Conservation (phyloP, 2,113 vertebrate genomes). For the Athene cunicularia region DNA sequence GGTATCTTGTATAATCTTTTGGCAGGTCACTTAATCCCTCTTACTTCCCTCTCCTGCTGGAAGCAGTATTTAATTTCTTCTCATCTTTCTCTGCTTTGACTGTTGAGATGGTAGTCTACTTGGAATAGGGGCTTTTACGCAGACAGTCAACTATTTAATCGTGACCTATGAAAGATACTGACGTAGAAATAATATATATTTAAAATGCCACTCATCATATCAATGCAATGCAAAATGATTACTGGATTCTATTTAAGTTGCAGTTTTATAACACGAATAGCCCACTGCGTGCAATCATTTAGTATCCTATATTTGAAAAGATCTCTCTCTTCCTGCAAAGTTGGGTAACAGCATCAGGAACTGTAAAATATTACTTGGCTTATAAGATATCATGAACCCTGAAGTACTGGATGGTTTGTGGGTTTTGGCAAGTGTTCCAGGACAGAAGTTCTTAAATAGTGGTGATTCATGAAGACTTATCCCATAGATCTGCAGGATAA, state of each 20-base stretch:
- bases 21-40: neutral
- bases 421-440: neutral
- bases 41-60: neutral
- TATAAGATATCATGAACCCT: neutral
- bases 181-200: neutral
- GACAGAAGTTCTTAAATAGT: neutral
- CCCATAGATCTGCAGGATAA: neutral
- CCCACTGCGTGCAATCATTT: neutral
- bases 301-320: neutral
- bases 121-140: neutral
- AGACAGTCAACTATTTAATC: neutral
- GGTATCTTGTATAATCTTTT: neutral
- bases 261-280: neutral
- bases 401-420: neutral
- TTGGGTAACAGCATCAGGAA: neutral
- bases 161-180: neutral
- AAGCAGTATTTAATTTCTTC: neutral
- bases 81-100: neutral
- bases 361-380: neutral
- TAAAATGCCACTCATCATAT: neutral
- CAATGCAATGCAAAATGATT: neutral
- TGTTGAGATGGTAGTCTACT: neutral
- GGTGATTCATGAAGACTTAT: neutral
- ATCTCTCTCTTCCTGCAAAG: neutral
- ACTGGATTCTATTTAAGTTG: neutral